phyloP scores from a whole-genome alignment of 2,888 invertebrate genomes.

The Eilema griseolum region DNA sequence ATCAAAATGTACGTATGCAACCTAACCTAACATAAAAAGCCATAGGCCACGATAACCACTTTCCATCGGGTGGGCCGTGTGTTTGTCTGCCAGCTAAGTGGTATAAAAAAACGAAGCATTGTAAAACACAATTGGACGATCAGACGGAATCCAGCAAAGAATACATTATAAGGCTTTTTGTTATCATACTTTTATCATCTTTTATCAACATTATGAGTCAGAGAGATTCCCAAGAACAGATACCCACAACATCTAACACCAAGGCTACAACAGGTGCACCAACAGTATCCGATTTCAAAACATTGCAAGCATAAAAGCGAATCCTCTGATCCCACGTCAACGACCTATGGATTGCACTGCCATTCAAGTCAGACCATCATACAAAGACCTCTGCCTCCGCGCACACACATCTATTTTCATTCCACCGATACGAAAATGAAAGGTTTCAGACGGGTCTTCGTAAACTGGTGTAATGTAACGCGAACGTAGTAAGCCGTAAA shows the following conservation, averaged over 20 bases:
- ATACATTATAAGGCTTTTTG: too few relatives aligned
- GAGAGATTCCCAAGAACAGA: neutral
- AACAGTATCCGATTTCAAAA: slow-evolving; percentile 24
- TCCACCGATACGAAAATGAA: slow-evolving; percentile 26
- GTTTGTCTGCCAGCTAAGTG: too few relatives aligned
- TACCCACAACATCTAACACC: neutral
- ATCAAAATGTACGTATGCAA: too few relatives aligned
- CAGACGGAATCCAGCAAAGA: neutral
- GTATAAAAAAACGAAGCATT: too few relatives aligned
- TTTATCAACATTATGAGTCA: neutral
- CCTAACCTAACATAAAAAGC: too few relatives aligned
- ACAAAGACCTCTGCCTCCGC: slow-evolving; percentile 37
- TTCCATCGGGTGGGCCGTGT: too few relatives aligned
- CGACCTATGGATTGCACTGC: slow-evolving; percentile 57
- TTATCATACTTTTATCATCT: neutral
- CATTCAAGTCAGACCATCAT: slow-evolving; percentile 49
- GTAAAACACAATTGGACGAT: neutral
- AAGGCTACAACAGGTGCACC: neutral
- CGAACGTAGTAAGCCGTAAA: slow-evolving; percentile 31
- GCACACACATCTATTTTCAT: slow-evolving; percentile 11
- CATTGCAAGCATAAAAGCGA: slow-evolving; percentile 29
- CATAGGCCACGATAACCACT: too few relatives aligned
- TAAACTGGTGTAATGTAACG: slow-evolving; percentile 29
- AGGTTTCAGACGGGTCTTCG: slow-evolving; percentile 29
- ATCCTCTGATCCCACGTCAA: slow-evolving; percentile 53